These are phyloP conservation scores for Actinia equina DNA, from an alignment of 64 coral and sea anemone species.

Conservation along the genomic window DNA sequence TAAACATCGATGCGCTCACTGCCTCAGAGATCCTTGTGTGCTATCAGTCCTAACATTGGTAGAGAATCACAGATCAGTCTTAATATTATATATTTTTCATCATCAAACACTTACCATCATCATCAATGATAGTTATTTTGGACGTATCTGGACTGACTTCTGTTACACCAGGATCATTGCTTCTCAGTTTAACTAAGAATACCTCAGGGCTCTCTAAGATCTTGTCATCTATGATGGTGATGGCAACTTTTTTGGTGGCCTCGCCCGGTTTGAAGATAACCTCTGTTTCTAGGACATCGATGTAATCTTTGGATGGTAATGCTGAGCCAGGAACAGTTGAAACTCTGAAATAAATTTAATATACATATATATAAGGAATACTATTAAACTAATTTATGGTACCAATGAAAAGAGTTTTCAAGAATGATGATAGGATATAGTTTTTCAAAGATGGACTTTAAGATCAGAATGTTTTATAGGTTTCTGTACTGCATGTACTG, in stretches of 20 bases:
- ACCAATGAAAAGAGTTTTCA: too few relatives aligned
- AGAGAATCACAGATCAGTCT: too few relatives aligned
- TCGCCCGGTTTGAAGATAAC: not conserved
- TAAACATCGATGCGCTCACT: too few relatives aligned
- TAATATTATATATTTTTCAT: too few relatives aligned
- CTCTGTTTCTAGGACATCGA: not conserved
- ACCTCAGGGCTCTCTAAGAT: not conserved
- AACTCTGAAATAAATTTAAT: not conserved
- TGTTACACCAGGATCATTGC: conserved; percentile 6
- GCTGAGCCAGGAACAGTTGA: not conserved
- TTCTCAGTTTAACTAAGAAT: not conserved
- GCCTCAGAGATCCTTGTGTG: too few relatives aligned
- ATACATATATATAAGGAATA: too few relatives aligned
- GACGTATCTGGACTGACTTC: not conserved
- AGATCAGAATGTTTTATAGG: too few relatives aligned
- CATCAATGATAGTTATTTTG: not conserved
- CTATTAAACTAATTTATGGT: too few relatives aligned
- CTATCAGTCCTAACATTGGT: too few relatives aligned
- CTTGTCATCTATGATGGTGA: not conserved
- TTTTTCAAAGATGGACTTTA: too few relatives aligned
- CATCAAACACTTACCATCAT: not conserved
- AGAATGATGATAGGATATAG: too few relatives aligned
- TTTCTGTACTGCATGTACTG: too few relatives aligned
- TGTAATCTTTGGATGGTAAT: not conserved
- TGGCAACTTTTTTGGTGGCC: not conserved